Evolutionary conservation across 2,113 vertebrate species (phyloP).

Genomic region (Recurvirostra avosetta): DNA sequence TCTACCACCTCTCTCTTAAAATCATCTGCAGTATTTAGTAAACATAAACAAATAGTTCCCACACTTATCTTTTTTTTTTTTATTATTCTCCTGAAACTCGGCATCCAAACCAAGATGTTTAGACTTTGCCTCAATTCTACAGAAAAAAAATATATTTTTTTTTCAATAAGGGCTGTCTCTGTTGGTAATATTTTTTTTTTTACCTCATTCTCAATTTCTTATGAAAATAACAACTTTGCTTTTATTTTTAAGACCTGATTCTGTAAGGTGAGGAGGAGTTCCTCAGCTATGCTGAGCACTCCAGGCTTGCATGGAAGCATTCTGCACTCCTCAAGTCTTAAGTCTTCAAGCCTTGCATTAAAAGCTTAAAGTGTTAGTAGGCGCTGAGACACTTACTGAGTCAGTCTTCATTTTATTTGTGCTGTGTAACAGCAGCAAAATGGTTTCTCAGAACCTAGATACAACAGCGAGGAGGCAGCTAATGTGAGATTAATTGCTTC

Average conservation of each 20-base stretch:
- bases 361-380: not conserved
- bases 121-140: not conserved
- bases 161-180: not conserved
- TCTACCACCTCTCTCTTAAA: not conserved
- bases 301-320: not conserved
- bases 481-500: not conserved
- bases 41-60: not conserved
- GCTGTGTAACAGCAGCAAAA: not conserved
- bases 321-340: not conserved
- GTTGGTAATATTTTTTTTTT: not conserved
- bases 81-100: not conserved
- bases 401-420: not conserved
- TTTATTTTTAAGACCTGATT: not conserved
- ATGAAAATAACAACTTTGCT: not conserved
- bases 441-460: not conserved
- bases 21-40: not conserved
- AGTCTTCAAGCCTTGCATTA: not conserved
- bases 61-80: not conserved
- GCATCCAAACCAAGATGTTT: not conserved
- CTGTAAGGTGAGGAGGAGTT: not conserved
- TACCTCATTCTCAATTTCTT: not conserved
- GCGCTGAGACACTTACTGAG: accelerated
- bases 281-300: not conserved
- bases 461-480: not conserved
- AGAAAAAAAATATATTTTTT: not conserved